phyloP scores from a whole-genome alignment of 2,888 invertebrate species.

The Incurvaria masculella region DNA sequence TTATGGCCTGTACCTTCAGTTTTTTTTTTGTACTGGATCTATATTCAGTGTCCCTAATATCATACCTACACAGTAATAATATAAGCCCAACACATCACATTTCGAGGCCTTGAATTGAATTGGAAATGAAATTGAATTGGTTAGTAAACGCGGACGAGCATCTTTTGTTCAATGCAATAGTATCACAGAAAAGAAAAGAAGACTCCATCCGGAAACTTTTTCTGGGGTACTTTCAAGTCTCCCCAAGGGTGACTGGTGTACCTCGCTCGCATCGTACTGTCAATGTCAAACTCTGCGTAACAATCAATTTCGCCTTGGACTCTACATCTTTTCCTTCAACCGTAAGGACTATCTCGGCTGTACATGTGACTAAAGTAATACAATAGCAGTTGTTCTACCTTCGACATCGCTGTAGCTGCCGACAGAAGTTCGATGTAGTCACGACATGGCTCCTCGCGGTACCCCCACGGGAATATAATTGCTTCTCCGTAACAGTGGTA shows the following conservation, averaged over 20 bases:
- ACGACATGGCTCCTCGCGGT: slow-evolving; percentile 37
- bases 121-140: too few species aligned
- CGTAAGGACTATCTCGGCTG: neutral
- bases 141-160: too few species aligned
- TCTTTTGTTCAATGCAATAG: too few species aligned
- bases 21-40: too few species aligned
- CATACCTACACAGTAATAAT: too few species aligned
- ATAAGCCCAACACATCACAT: too few species aligned
- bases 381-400: slow-evolving; percentile 23
- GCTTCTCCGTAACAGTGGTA: slow-evolving; percentile 48
- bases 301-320: neutral
- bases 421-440: slow-evolving; percentile 41
- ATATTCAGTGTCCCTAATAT: too few species aligned
- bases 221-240: too few species aligned
- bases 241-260: neutral
- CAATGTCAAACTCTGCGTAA: neutral
- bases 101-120: too few species aligned
- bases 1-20: too few species aligned
- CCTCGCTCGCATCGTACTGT: neutral
- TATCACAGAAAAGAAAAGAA: too few species aligned
- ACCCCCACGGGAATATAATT: slow-evolving; percentile 48
- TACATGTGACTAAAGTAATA: slow-evolving; percentile 1
- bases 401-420: slow-evolving; percentile 42
- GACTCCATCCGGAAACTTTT: too few species aligned
- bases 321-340: neutral